Percentiles rank a stretch among this genome's conserved stretches.
These are phyloP conservation scores for Loris lydekkerianus DNA, from an alignment of 2,797 vertebrate species.

Conservation along the genomic window DNA sequence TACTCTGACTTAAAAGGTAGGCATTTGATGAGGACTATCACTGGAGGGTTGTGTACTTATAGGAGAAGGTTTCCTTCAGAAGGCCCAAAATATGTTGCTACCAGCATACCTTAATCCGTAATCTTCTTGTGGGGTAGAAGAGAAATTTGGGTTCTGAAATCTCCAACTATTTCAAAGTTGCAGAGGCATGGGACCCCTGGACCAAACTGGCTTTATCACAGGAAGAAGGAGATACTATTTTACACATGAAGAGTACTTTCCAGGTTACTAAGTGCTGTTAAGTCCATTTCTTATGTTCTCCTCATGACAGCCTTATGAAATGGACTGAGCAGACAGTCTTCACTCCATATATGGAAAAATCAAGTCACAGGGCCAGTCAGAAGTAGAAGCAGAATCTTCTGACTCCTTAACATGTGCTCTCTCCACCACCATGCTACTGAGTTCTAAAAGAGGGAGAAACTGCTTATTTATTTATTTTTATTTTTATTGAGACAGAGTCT, in stretches of 20 bases:
- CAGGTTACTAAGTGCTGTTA: neutral
- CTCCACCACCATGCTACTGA: neutral
- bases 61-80: neutral
- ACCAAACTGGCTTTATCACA: conserved; percentile 28
- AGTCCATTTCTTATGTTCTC: neutral
- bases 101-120: conserved; percentile 18
- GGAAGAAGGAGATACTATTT: conserved; percentile 3
- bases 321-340: neutral
- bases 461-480: neutral
- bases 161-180: neutral
- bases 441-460: neutral
- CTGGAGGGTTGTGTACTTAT: neutral
- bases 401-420: neutral
- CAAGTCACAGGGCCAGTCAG: conserved; percentile 1
- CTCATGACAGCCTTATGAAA: neutral
- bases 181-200: neutral
- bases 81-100: neutral
- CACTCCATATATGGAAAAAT: conserved; percentile 4
- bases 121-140: conserved; percentile 4
- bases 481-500: no score
- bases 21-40: neutral
- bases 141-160: neutral
- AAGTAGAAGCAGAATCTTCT: conserved; percentile 50
- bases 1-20: conserved; percentile 51
- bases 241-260: neutral